phyloP scores from a whole-genome alignment of 2,113 vertebrate species.

The Apeltes quadracus region DNA sequence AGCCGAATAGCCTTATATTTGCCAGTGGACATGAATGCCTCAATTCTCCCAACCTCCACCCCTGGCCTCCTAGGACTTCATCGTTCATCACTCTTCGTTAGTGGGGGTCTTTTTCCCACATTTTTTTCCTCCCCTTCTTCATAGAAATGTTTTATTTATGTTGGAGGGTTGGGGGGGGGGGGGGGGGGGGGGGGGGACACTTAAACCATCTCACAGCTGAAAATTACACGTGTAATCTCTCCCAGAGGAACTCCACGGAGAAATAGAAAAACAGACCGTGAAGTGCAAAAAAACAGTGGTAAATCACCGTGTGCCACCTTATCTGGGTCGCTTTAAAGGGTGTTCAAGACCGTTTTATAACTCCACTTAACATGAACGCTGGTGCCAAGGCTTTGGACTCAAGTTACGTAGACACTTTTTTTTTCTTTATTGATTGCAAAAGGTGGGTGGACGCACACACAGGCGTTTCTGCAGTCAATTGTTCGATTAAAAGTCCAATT shows the following conservation, averaged over 20 bases:
- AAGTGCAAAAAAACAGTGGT: constrained; percentile 80
- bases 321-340: constrained; percentile 71
- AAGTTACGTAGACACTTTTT: constrained; percentile 26
- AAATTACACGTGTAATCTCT: constrained; percentile 82
- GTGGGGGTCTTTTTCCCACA: constrained; percentile 45
- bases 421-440: constrained; percentile 4
- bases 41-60: constrained; percentile 28
- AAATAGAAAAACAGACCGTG: constrained; percentile 79
- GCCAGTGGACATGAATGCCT: constrained; percentile 41
- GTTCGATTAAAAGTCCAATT: constrained; percentile 14
- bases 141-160: constrained; percentile 76
- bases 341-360: constrained; percentile 71
- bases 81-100: constrained; percentile 69
- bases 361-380: constrained; percentile 68
- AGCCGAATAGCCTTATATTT: constrained; percentile 25
- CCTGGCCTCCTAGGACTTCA: constrained; percentile 54
- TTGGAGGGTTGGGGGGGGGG: constrained; percentile 58
- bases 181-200: constrained; percentile 64
- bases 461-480: constrained; percentile 3
- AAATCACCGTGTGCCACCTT: constrained; percentile 80
- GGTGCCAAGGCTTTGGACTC: constrained; percentile 48
- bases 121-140: constrained; percentile 26
- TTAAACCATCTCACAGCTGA: constrained; percentile 82
- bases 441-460: not conserved
- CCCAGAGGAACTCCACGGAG: constrained; percentile 74